Base-by-base conservation (phyloP, 2,113 vertebrate genomes). In the Heliornis fulica region DNA sequence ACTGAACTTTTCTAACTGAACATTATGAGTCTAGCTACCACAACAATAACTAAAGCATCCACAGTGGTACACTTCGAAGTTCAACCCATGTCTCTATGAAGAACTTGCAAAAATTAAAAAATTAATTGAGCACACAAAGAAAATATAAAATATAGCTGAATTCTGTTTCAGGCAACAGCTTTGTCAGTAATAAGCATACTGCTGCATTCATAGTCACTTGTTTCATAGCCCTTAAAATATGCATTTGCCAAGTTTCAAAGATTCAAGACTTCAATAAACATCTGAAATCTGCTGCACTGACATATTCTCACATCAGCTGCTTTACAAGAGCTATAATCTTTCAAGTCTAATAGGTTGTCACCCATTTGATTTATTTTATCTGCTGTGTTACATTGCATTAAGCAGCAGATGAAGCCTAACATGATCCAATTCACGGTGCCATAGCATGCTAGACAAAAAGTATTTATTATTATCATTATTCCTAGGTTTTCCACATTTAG, bases 321-420 rank as follows among this genome's bases (percentile, higher is more conserved):
- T 97, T 82, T 89, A 94, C 83, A 97, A 94, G 70, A 94, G 56
- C 56, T 80, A 94, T 93, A 88, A 94, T 96, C 89, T 94, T 97
- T 98, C 95, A 97, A 78, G 32, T 82, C 93, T 82, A 84, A 96
- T 40, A 78, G 7, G 18, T 51, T 93, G 89, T 77, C 93, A 93
- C 31, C 14, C 70, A 59, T 82, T 74, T 96, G 96, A 97, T 96
- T 93, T 88, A 96, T 96, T 96, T 94, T 91, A 88, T 93, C 95
- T 93, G 83, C 89, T 45, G 45, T 50, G 92, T 84, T 96, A 86
- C 95, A 83, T 76, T 79, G 95, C 90, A 96, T 97, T 97, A 97
- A 92, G 95, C 61, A 97, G 92, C 89, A 95, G 86, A 97, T 36
- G 87, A 96, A 96, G 94, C 96, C 78, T 93, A 93, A 90, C 90